These are phyloP conservation scores for Pelochelys cantorii DNA, from an alignment of 2,797 vertebrate genomes.

Conservation along the genomic window DNA sequence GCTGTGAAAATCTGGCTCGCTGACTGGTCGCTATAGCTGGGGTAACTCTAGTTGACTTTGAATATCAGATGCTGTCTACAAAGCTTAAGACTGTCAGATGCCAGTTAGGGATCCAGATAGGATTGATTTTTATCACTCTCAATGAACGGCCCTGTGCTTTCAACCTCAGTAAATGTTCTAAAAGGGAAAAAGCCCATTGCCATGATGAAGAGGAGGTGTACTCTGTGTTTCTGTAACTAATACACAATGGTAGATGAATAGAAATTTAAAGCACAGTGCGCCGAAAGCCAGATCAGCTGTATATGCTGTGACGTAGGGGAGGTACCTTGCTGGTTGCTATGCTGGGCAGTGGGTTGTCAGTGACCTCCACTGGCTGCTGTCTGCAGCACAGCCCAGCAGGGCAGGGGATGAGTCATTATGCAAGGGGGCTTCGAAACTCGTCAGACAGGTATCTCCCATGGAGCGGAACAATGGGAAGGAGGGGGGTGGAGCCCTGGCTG, in stretches of 20 bases:
- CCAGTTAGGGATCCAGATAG: not conserved
- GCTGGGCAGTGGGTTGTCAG: too few relatives aligned
- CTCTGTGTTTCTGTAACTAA: not conserved
- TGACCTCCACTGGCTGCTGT: too few relatives aligned
- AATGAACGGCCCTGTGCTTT: not conserved
- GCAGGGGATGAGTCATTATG: too few relatives aligned
- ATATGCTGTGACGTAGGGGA: too few relatives aligned
- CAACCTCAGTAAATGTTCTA: not conserved
- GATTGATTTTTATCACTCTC: not conserved
- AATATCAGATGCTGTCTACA: not conserved
- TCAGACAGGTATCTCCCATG: too few relatives aligned
- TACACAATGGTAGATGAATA: fast-evolving
- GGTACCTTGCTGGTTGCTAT: too few relatives aligned
- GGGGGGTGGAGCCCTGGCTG: too few relatives aligned
- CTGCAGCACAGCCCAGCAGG: too few relatives aligned
- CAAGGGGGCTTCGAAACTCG: too few relatives aligned
- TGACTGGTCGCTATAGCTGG: not conserved
- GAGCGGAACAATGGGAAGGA: too few relatives aligned
- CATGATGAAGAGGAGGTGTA: not conserved
- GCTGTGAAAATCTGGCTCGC: not conserved
- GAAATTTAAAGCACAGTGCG: not conserved
- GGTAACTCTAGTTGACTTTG: not conserved
- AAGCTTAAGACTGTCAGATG: not conserved
- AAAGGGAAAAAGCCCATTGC: not conserved
- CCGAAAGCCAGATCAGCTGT: not conserved